A percentile compares a stretch with the other conserved stretches of the same genome.
Evolutionary conservation across 2,113 vertebrate species (phyloP).

Genomic region (Phalacrocorax brasilianus): DNA sequence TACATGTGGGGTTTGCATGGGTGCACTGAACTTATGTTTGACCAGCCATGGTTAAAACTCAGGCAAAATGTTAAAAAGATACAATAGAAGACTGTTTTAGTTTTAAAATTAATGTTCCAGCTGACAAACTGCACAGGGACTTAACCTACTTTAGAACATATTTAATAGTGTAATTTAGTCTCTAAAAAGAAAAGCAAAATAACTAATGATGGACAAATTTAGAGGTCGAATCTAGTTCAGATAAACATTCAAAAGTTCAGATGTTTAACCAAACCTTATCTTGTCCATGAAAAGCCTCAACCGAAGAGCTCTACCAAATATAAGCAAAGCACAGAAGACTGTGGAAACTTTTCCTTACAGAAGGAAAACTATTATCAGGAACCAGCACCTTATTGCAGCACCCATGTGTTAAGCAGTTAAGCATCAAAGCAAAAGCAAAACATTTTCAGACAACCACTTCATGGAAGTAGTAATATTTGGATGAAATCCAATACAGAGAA

Average conservation of each 20-base stretch:
- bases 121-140: conserved; percentile 51
- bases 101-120: conserved; percentile 57
- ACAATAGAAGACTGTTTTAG: neutral
- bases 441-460: conserved; percentile 40
- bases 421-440: conserved; percentile 53
- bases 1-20: neutral
- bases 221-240: conserved; percentile 52
- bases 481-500: conserved; percentile 46
- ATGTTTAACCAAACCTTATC: conserved; percentile 67
- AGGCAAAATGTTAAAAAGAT: neutral
- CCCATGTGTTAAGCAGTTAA: conserved; percentile 31
- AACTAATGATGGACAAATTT: conserved; percentile 58
- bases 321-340: conserved; percentile 19
- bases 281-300: conserved; percentile 56
- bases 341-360: conserved; percentile 33
- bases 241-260: conserved; percentile 68
- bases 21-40: neutral
- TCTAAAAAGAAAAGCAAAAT: conserved; percentile 56
- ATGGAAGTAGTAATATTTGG: conserved; percentile 27
- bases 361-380: conserved; percentile 49
- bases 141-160: conserved; percentile 60
- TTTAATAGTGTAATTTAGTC: conserved; percentile 62
- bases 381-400: conserved; percentile 47
- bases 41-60: neutral
- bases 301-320: conserved; percentile 23